phyloP scores from a whole-genome alignment of 2,888 invertebrate species.

The Sphinx pinastri region DNA sequence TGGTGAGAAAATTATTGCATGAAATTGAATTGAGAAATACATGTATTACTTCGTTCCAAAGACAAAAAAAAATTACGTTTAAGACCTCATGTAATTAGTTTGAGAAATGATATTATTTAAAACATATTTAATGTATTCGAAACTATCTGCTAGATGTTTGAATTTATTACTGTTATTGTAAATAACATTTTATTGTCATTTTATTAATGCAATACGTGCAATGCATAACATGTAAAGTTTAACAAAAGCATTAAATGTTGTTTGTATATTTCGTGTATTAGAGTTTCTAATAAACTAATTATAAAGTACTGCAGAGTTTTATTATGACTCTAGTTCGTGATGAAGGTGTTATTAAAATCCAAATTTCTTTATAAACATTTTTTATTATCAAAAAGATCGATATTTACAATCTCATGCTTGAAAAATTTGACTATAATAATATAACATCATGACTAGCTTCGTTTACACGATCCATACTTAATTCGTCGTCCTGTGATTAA shows the following conservation, averaged over 20 bases:
- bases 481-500: too few species aligned
- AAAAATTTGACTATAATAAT: not conserved
- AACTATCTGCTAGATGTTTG: slow-evolving; percentile 15
- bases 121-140: not conserved
- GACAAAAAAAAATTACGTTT: not conserved
- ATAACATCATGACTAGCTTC: slow-evolving; percentile 14
- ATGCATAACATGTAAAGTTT: slow-evolving; percentile 10
- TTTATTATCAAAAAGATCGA: not conserved
- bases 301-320: slow-evolving; percentile 34
- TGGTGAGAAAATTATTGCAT: not conserved
- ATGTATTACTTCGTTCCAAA: slow-evolving; percentile 17
- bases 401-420: not conserved
- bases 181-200: slow-evolving; percentile 11
- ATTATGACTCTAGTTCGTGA: not conserved
- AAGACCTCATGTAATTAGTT: not conserved
- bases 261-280: slow-evolving; percentile 65
- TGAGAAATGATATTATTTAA: not conserved
- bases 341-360: not conserved
- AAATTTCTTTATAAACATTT: not conserved
- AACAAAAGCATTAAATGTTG: slow-evolving; percentile 34
- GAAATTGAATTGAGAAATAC: not conserved
- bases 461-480: not conserved
- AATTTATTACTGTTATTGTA: slow-evolving; percentile 22
- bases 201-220: slow-evolving; percentile 7
- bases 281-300: slow-evolving; percentile 65